phyloP scores from a whole-genome alignment of 1,140 invertebrate genomes.

The Drosophila leontia region DNA sequence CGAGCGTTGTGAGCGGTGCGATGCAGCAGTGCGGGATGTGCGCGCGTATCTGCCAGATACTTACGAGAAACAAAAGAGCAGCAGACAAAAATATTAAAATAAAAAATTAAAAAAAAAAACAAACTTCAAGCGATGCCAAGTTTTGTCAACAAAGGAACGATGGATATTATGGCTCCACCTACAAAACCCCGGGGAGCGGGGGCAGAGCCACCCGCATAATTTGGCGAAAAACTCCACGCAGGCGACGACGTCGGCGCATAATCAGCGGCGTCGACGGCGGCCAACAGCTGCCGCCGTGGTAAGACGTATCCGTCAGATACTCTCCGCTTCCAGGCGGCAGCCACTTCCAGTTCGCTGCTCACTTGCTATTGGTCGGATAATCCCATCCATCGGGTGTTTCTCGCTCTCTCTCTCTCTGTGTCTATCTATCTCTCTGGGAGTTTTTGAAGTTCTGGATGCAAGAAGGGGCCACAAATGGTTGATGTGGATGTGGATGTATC shows the following conservation, averaged over 20 bases:
- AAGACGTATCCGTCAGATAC: slow-evolving; percentile 58
- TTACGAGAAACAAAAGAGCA: slow-evolving; percentile 57
- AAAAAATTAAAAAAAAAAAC: slow-evolving; percentile 25
- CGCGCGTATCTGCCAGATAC: slow-evolving; percentile 70
- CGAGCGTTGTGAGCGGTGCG: slow-evolving; percentile 35
- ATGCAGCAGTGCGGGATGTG: slow-evolving; percentile 70
- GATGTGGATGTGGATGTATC: slow-evolving; percentile 10
- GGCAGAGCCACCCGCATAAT: slow-evolving; percentile 73
- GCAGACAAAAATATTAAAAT: slow-evolving; percentile 42
- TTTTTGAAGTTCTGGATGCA: slow-evolving; percentile 33
- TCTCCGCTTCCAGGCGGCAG: slow-evolving; percentile 48
- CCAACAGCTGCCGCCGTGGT: slow-evolving; percentile 55
- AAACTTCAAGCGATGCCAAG: slow-evolving; percentile 66
- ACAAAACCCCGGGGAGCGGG: slow-evolving; percentile 62
- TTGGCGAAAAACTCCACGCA: slow-evolving; percentile 77
- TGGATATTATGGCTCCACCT: slow-evolving; percentile 72
- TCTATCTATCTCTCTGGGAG: slow-evolving; percentile 19
- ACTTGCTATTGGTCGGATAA: slow-evolving; percentile 76
- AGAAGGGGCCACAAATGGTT: not conserved
- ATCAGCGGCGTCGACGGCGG: slow-evolving; percentile 50
- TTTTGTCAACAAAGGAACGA: slow-evolving; percentile 78
- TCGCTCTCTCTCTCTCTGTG: not conserved
- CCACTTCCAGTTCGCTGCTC: slow-evolving; percentile 53
- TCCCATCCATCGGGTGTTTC: slow-evolving; percentile 3
- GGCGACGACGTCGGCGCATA: slow-evolving; percentile 69